Evolutionary conservation across 1,140 invertebrate genomes (phyloP).

Genomic region (Drosophila virilis): DNA sequence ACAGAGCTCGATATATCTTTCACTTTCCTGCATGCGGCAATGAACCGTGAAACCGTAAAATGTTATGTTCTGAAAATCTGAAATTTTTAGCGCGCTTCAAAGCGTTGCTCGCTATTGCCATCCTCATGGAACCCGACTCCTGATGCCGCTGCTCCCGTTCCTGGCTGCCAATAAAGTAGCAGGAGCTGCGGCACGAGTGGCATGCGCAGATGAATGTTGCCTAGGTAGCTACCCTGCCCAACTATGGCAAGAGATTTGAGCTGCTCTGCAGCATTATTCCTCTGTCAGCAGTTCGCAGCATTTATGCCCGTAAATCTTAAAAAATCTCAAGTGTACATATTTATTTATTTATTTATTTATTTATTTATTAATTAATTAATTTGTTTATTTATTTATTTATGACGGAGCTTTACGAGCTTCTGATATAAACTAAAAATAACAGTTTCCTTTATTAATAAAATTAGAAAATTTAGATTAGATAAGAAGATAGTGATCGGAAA

Average conservation of each 20-base stretch:
- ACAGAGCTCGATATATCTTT: slow-evolving; percentile 62
- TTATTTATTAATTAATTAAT: no score
- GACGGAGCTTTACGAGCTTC: no score
- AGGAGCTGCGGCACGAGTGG: slow-evolving; percentile 18
- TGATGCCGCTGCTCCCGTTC: slow-evolving; percentile 33
- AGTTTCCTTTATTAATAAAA: no score
- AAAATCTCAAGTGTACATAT: no score
- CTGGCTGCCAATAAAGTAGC: slow-evolving; percentile 61
- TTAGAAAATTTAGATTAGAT: no score
- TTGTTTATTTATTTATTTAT: no score
- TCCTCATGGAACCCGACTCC: slow-evolving; percentile 6
- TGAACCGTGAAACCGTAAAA: slow-evolving; percentile 81
- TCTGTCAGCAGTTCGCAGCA: slow-evolving; percentile 8
- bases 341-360: no score
- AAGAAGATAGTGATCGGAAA: no score
- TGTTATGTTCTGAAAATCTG: slow-evolving; percentile 81
- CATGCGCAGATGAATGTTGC: slow-evolving; percentile 25
- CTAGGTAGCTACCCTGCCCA: background rate
- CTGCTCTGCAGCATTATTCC: slow-evolving; percentile 9
- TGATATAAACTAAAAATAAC: no score
- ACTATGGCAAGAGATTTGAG: background rate
- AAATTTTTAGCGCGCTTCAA: slow-evolving; percentile 78
- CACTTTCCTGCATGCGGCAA: slow-evolving; percentile 79
- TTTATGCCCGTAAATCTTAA: no score
- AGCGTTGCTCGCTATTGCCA: slow-evolving; percentile 40